Evolutionary conservation across 1,140 invertebrate genomes (phyloP), one percentile per base, ranked within the genome.

Genomic region (Penaeus vannamei): DNA sequence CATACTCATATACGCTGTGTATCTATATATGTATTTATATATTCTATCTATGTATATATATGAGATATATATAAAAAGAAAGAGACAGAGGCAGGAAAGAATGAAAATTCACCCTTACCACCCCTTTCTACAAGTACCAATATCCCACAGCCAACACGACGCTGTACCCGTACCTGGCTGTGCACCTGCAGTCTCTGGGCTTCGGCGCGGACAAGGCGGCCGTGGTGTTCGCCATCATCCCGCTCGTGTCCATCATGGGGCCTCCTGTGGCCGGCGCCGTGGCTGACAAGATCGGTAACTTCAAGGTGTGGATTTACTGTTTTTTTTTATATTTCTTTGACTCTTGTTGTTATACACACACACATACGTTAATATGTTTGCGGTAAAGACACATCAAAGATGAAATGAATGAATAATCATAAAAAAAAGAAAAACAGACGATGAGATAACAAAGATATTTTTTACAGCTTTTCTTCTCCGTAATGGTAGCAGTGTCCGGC

Each of bases 221-320:
- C 8, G 89, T 91, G 85, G 66, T 91, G n/a, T 77, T 87, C 23
- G 86, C 85, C n/a, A 90, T 90, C 81, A 88, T 91, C 26, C 91
- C 91, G 26, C 69, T 90, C 0, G 92, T 91, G 5, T 90, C 92
- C 80, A 86, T 93, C 61, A 90, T 93, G 23, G 92, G 92, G 5
- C 91, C 92, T 22, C 92, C 92, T 20, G 84, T 92, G 2, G 92
- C 92, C 3, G 92, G 92, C 7, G 91, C 92, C 82, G 84, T 93
- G 66, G 92, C 92, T n/a, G 92, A 93, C 81, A 92, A 92, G 81
- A 72, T 93, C 12, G 92, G 92, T 17, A 92, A 92, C 61, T 93
- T 93, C 84, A 92, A 92, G 95, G 93, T 96, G 76, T 92, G 84
- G 36, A 36, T 61, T 32, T 20, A 19, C 46, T 62, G 12, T 60